Evolutionary conservation across 2,888 invertebrate genomes (phyloP).

Genomic region (Sphinx pinastri): DNA sequence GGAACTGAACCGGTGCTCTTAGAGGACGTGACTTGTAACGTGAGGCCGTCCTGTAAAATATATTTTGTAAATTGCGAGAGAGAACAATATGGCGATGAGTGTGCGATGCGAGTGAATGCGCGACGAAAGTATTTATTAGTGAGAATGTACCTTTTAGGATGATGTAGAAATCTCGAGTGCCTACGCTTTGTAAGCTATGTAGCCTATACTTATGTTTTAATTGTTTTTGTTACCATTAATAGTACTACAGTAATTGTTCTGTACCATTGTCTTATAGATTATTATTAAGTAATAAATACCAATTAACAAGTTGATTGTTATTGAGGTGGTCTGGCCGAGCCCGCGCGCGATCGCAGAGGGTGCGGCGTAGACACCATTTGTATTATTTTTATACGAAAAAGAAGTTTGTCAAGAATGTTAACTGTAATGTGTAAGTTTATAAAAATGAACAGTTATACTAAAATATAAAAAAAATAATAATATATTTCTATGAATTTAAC

Average conservation of each 20-base stretch:
- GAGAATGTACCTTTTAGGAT: constrained; percentile 77
- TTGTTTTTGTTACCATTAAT: constrained; percentile 83
- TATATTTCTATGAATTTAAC: constrained; percentile 84
- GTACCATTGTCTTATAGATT: constrained; percentile 81
- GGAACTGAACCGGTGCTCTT: constrained; percentile 82
- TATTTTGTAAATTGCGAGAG: constrained; percentile 60
- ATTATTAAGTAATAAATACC: constrained; percentile 79
- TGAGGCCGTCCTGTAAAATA: constrained; percentile 74
- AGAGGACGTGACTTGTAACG: constrained; percentile 75
- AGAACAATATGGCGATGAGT: constrained; percentile 52
- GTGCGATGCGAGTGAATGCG: constrained; percentile 61
- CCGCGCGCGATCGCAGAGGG: constrained; percentile 33
- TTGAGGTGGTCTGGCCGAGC: constrained; percentile 38
- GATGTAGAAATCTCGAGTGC: constrained; percentile 84
- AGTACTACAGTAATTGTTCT: constrained; percentile 77
- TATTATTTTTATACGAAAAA: constrained; percentile 79
- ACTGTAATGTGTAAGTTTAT: constrained; percentile 83
- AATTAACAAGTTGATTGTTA: constrained; percentile 83
- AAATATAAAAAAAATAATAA: constrained; percentile 62
- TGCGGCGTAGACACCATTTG: constrained; percentile 59
- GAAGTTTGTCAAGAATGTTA: constrained; percentile 79
- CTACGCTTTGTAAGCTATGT: constrained; percentile 83
- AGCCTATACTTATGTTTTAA: constrained; percentile 77
- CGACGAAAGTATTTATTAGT: constrained; percentile 81
- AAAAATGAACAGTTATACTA: constrained; percentile 80